phyloP scores from a whole-genome alignment of 2,797 vertebrate genomes.

The Prunella strophiata region DNA sequence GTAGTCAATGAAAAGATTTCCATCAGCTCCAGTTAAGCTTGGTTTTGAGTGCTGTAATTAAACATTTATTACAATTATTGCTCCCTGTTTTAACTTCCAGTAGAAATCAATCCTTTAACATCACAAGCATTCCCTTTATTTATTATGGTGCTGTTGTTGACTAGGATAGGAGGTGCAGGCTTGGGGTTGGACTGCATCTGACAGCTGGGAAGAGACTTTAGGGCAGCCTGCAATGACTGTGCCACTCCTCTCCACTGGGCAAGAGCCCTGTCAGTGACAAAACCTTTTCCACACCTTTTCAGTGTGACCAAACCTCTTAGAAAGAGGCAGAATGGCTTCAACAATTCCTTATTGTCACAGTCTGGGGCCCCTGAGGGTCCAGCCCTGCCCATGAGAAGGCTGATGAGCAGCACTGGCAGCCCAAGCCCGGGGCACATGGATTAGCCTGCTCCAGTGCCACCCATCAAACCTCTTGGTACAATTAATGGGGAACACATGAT shows the following conservation, averaged over 20 bases:
- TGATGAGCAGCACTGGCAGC: background rate
- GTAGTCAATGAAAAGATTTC: background rate
- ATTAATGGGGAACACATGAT: background rate
- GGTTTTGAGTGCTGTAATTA: background rate
- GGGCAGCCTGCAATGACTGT: background rate
- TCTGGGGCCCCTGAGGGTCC: background rate
- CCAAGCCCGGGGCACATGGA: background rate
- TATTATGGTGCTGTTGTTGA: background rate
- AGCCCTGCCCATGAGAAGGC: background rate
- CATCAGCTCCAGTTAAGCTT: background rate
- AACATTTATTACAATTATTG: background rate
- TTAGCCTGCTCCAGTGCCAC: background rate
- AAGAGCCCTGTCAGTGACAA: background rate
- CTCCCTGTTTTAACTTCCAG: background rate
- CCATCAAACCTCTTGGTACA: background rate
- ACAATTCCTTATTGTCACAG: background rate
- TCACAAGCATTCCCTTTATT: background rate
- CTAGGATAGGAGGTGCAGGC: background rate
- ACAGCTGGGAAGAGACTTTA: background rate
- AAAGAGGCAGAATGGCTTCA: background rate
- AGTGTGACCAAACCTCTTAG: background rate
- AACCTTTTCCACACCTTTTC: background rate
- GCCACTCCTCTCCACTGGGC: background rate
- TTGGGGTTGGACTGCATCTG: background rate
- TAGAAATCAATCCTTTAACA: background rate